These are phyloP conservation scores for Neuroterus valhalla DNA, from an alignment of 1,140 invertebrate genomes.

Conservation along the genomic window DNA sequence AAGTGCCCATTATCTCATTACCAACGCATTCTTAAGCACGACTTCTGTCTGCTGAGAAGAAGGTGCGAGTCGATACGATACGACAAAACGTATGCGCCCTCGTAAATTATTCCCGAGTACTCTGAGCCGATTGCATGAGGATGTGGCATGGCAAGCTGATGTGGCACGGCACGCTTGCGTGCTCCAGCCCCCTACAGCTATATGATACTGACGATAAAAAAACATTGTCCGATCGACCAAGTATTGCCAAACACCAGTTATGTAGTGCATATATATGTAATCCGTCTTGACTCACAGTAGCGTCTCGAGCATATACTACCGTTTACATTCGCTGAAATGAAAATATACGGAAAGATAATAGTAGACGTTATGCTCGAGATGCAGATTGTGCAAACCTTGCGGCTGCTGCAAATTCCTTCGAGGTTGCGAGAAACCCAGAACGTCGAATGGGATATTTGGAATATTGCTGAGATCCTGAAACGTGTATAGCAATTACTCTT, in stretches of 20 bases:
- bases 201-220: too few species aligned
- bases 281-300: background rate
- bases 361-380: background rate
- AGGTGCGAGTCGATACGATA: conserved; percentile 14
- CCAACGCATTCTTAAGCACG: conserved; percentile 47
- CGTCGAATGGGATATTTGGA: background rate
- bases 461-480: background rate
- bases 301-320: background rate
- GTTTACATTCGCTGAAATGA: conserved; percentile 1
- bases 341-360: conserved; percentile 1
- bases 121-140: too few species aligned
- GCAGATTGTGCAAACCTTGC: conserved; percentile 6
- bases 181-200: too few species aligned
- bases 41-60: conserved; percentile 38
- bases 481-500: too few species aligned
- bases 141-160: too few species aligned
- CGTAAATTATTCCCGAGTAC: too few species aligned
- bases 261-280: too few species aligned
- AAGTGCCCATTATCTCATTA: conserved; percentile 57
- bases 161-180: too few species aligned
- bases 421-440: conserved; percentile 1
- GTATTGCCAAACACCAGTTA: conserved; percentile 36
- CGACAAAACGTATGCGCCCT: too few species aligned
- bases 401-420: background rate
- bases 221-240: conserved; percentile 3